Conservation (phyloP, 2,113 vertebrate species). For the Chlamydotis undulata region DNA sequence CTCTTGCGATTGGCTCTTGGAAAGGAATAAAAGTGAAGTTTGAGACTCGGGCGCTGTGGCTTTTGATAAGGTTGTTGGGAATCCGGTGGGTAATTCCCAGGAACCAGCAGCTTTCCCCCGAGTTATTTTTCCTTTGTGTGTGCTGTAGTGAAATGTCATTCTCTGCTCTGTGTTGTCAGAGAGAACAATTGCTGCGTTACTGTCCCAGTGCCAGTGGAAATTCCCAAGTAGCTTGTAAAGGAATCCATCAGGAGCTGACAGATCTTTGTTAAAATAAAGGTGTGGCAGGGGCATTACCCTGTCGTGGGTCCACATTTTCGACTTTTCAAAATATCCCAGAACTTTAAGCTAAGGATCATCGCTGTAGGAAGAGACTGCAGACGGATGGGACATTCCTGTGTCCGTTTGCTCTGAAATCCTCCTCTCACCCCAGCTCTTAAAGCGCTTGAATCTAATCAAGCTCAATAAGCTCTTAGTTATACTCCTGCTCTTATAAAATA, state of each 20-base stretch:
- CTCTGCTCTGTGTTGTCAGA: accelerated
- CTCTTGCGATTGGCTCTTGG: neutral
- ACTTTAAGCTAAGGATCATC: neutral
- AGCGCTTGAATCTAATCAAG: neutral
- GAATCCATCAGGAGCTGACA: neutral
- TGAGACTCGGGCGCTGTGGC: neutral
- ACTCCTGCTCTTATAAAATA: neutral
- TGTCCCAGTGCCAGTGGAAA: neutral
- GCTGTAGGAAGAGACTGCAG: neutral
- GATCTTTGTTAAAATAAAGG: neutral
- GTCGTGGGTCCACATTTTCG: neutral
- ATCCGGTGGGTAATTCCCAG: neutral
- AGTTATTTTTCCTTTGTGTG: neutral
- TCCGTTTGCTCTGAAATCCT: neutral
- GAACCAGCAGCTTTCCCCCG: neutral
- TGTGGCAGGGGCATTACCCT: accelerated
- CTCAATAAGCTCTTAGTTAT: neutral
- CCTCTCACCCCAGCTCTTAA: neutral
- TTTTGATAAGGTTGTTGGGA: neutral
- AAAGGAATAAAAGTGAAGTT: neutral
- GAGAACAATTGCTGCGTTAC: neutral
- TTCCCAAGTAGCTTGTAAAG: neutral
- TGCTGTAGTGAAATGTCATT: neutral
- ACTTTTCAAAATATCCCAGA: neutral
- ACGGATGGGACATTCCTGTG: neutral